Conservation (phyloP, 2,888 invertebrate genomes). For the Erannis defoliaria region DNA sequence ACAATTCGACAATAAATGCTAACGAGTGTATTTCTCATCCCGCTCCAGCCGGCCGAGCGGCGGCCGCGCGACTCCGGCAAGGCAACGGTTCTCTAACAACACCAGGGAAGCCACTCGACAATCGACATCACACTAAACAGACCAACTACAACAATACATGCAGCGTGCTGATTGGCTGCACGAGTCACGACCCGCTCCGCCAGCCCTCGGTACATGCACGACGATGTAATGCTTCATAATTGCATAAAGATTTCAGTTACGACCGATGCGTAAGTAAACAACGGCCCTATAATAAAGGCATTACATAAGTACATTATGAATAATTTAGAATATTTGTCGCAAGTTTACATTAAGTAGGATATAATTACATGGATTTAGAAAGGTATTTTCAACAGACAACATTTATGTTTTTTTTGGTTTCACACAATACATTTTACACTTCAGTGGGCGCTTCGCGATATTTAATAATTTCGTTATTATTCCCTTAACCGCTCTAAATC, state of each 20-base stretch:
- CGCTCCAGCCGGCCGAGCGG: constrained; percentile 42
- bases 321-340: constrained; percentile 35
- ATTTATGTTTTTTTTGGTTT: constrained; percentile 7
- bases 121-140: constrained; percentile 61
- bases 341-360: constrained; percentile 15
- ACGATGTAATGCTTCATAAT: constrained; percentile 25
- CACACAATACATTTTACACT: constrained; percentile 11
- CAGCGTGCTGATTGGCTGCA: constrained; percentile 10
- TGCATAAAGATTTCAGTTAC: constrained; percentile 25
- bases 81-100: constrained; percentile 65
- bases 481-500: constrained; percentile 26
- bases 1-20: constrained; percentile 1
- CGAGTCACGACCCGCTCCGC: no score
- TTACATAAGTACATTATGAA: constrained; percentile 30
- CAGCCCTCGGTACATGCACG: constrained; percentile 50
- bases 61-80: constrained; percentile 66
- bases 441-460: constrained; percentile 16
- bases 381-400: constrained; percentile 23
- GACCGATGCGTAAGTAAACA: constrained; percentile 24
- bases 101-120: constrained; percentile 67
- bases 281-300: constrained; percentile 23
- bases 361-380: constrained; percentile 31
- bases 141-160: constrained; percentile 65
- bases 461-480: constrained; percentile 10
- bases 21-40: constrained; percentile 53